phyloP scores from a whole-genome alignment of 2,113 vertebrate genomes.

The Clarias magur region DNA sequence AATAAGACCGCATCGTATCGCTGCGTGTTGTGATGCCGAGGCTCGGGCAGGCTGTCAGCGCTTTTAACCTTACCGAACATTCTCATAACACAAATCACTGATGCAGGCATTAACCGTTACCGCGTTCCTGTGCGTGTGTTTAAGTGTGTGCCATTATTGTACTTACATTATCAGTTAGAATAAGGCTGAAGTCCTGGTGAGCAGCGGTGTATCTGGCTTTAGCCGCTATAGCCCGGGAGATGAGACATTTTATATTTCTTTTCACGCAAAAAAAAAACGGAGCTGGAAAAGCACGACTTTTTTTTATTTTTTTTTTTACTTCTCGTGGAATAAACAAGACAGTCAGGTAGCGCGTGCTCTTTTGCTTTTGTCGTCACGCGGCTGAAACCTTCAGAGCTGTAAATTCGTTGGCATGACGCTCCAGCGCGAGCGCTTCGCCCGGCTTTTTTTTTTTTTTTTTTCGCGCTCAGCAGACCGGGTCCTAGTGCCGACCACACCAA shows the following conservation, averaged over 20 bases:
- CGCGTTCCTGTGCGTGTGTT: background rate
- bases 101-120: background rate
- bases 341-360: too few relatives aligned
- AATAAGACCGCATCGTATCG: background rate
- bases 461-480: background rate
- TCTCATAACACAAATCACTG: background rate
- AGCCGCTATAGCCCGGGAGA: background rate
- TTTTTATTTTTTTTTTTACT: background rate
- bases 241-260: constrained; percentile 12
- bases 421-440: background rate
- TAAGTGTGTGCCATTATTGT: background rate
- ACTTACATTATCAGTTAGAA: constrained; percentile 15
- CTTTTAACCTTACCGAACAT: background rate
- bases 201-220: constrained; percentile 20
- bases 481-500: background rate
- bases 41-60: background rate
- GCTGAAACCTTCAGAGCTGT: background rate
- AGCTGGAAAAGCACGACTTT: background rate
- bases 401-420: constrained; percentile 29
- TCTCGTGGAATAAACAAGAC: background rate
- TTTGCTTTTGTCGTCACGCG: background rate
- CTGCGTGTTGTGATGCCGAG: background rate
- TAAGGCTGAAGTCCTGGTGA: background rate
- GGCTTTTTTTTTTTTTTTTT: background rate
- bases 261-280: background rate